Evolutionary conservation across 1,140 invertebrate species (phyloP), one percentile per base, ranked within the genome.

Genomic region (Marisa cornuarietis): DNA sequence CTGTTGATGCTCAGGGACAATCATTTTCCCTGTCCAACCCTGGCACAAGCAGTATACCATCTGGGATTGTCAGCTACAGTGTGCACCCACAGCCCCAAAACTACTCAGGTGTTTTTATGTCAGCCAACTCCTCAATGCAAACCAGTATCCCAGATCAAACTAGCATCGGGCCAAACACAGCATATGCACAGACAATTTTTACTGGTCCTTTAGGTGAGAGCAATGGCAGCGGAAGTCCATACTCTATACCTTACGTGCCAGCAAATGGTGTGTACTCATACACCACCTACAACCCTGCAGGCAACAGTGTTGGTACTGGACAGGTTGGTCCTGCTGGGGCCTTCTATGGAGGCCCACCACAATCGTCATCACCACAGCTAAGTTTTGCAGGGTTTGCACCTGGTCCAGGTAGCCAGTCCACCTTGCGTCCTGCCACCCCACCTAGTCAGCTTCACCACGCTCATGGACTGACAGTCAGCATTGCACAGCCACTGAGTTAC

Each of bases 1-100:
- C 65, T 31, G 76, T 77, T 51, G 76, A 77, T 65, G 62, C 76
- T 18, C 76, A 77, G 76, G 76, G 76, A 31, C 76, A 66, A 31
- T 68, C 26, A n/a, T 14, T 77, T n/a, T 51, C 76, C 16, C 5
- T 68, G 20, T 20, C 26, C 3, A 52, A 18, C 7, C 31, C 76
- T 14, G 18, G 31, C 63, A 42, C 54, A 20, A 58, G 73, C 10
- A 24, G 22, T 42, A 3, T 77, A 20, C 76, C 31, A 51, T 66
- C 76, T 6, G 49, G 63, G 4, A 26, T 77, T 54, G 26, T 63
- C 24, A 65, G 74, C 63, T 77, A 77, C 65, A 49, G 42, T 51
- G 26, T 31, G 11, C 65, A 68, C 26, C 65, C 65, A 6, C 76
- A 77, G 76, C 76, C 62, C 18, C 76, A 77, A 31, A 68, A n/a